Evolutionary conservation across 2,888 invertebrate genomes (phyloP), one percentile per base, ranked within the genome.

Genomic region (Pegoplata infirma): DNA sequence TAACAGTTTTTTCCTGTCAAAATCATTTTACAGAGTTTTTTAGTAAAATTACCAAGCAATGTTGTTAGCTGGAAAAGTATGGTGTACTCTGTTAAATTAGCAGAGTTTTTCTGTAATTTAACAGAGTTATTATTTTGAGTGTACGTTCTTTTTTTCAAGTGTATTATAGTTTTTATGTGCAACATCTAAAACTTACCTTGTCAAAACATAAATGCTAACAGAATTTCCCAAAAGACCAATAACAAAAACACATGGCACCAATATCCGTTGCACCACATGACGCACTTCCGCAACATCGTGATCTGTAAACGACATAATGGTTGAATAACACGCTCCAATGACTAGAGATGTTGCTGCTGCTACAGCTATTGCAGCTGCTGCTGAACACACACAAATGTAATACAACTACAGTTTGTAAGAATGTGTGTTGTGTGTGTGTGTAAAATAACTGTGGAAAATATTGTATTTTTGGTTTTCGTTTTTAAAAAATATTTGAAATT

Each of bases 171-270:
- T n/a, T n/a, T n/a, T n/a, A n/a, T n/a, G n/a, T n/a, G n/a, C n/a
- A n/a, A n/a, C n/a, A n/a, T n/a, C 32, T 10, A 69, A 56, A 83
- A 85, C 85, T 88, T 88, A 91, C 91, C 91, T 91, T 84, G 91
- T 91, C 81, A 91, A 85, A 78, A 91, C 91, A 86, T 91, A 90
- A 77, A 91, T 90, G 82, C 91, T 91, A 81, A 91, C 88, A 69
- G 90, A 90, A 86, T 95, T 95, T 59, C 94, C 94, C 67, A 93
- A 88, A 72, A 94, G 91, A 76, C 95, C 95, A 75, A 94, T 90
- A 80, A 92, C 90, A 78, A 93, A 92, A 82, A 93, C 90, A 80
- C 92, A 90, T 63, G 94, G 94, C 75, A 93, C 92, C 71, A 93
- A 88, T 40, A 94, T 91, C 81, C 91, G 90, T 87, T 93, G 93